Base-by-base conservation (phyloP, 2,797 vertebrate genomes). In the Anomalospiza imberbis region DNA sequence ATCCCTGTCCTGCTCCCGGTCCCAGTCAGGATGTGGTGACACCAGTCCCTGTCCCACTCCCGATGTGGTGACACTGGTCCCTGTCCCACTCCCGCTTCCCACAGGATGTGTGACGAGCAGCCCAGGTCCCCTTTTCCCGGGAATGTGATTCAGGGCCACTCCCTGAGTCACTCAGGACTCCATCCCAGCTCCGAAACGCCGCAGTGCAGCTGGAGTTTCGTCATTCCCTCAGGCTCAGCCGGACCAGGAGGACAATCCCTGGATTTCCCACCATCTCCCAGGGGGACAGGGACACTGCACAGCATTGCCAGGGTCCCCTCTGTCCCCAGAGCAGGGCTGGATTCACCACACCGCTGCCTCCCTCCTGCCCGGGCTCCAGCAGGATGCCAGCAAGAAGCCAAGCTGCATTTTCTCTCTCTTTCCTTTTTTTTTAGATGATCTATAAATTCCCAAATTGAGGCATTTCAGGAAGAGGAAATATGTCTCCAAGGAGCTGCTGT, bases 381-480 rank as follows among this genome's bases (percentile, higher is more conserved):
- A 58, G 2, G 63, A 75, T 40, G 29, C 32, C 6, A 10, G 78
- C 50, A 58, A 60, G 80, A 82, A 91, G 68, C 68, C 65, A 77
- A 76, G 47, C 51, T 50, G 47, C 19, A 1, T 20, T 45, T 62
- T 72, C 53, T 68, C 48, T 11, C 7, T 53, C 5, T 50, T 7
- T 32, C 10, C 7, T 28, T 32, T 16, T 82, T 82, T 89, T 89
- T 92, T 4, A 55, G 63, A 44, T 15, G 28, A 65, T 89, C 91
- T 94, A 95, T 87, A 96, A 92, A 94, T 96, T 89, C 83, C 51
- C 47, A 62, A 89, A 36, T 14, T 40, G 83, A 91, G 85, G 73
- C 84, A 86, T 70, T 84, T 78, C 8, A 10, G 78, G 78, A 93
- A 73, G 84, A 87, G 84, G 86, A 87, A 91, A 51, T 10, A 5